Percentiles rank a stretch among this genome's conserved stretches.
Conservation (phyloP, 2,888 invertebrate genomes). For the Drosophila antonietae region DNA sequence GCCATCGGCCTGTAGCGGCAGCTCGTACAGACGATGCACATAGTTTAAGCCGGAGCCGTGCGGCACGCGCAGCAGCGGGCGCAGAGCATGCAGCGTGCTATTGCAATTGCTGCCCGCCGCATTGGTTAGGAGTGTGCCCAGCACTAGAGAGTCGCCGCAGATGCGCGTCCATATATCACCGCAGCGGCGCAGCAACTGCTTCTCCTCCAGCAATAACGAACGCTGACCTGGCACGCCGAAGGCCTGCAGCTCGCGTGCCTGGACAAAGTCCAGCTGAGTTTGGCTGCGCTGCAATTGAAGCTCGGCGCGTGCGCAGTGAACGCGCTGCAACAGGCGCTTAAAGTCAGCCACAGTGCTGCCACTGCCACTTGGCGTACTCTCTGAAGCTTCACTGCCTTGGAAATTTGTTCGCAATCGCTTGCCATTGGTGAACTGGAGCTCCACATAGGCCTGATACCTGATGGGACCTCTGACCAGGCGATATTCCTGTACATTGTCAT, state of each 20-base stretch:
- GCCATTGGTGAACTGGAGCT: slow-evolving; percentile 61
- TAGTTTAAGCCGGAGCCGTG: slow-evolving; percentile 29
- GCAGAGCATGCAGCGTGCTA: slow-evolving; percentile 40
- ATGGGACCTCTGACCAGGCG: slow-evolving; percentile 61
- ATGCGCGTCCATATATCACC: slow-evolving; percentile 81
- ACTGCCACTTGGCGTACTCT: background rate
- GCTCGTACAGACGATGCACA: slow-evolving; percentile 72
- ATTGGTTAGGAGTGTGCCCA: slow-evolving; percentile 78
- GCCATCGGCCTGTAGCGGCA: slow-evolving; percentile 56
- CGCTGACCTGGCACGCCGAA: slow-evolving; percentile 74
- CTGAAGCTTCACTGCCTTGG: slow-evolving; percentile 29
- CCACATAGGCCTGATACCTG: slow-evolving; percentile 68
- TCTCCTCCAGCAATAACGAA: slow-evolving; percentile 77
- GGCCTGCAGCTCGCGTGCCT: slow-evolving; percentile 50
- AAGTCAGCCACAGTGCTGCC: slow-evolving; percentile 36
- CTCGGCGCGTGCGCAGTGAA: slow-evolving; percentile 72
- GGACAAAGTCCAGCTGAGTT: slow-evolving; percentile 71
- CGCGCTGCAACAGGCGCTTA: slow-evolving; percentile 63
- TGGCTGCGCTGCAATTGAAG: slow-evolving; percentile 68
- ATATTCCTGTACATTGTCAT: slow-evolving; percentile 62
- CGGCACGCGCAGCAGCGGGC: slow-evolving; percentile 45
- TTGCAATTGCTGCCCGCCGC: slow-evolving; percentile 44
- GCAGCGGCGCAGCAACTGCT: slow-evolving; percentile 75
- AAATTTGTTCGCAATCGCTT: slow-evolving; percentile 69
- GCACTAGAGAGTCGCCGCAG: slow-evolving; percentile 62